Evolutionary conservation across 2,888 invertebrate genomes (phyloP), one percentile per base, ranked within the genome.

Genomic region (Temnothorax rugatulus): DNA sequence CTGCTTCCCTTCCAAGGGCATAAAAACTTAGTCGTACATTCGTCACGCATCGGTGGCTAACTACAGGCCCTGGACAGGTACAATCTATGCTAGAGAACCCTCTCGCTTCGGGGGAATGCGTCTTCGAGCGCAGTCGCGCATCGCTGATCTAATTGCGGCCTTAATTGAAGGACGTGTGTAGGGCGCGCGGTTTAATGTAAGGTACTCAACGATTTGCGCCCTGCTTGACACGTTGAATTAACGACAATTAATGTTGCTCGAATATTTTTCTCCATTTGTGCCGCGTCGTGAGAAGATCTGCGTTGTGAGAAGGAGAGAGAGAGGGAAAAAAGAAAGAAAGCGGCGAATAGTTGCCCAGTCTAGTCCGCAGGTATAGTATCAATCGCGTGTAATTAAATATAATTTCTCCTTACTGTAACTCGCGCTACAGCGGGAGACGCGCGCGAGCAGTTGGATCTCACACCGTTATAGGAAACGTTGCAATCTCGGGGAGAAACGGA

Each of bases 111-210:
- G 73, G 83, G 47, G 13, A 44, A 64, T 34, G 69, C 59, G 41
- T 82, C 82, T 76, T 47, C 21, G 18, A 38, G 21, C 25, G 47
- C 38, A 18, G 73, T 86, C 84, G 84, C 88, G 88, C 89, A 87
- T 74, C 87, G 83, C 25, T 75, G 87, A 84, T 85, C 87, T 89
- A 90, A 92, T 82, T 88, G 89, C 84, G 7, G 84, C 85, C 71
- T 87, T 90, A 90, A 91, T 90, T 87, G 87, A 75, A 85, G 81
- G 75, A 86, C 88, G 88, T 84, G 77, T 76, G 87, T 82, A 61
- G 54, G 83, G 74, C 84, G 87, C 63, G 29, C 83, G 64, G 4
- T 68, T 68, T 29, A 29, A 79, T 21, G 21, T 8, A 47, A 77
- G 57, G 29, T 7, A n/a, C 44, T 44, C 47, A 29, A 29, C 8